Percentiles rank a stretch among this genome's conserved stretches.
phyloP scores from a whole-genome alignment of 2,113 vertebrate species.

The Porphyrio hochstetteri region DNA sequence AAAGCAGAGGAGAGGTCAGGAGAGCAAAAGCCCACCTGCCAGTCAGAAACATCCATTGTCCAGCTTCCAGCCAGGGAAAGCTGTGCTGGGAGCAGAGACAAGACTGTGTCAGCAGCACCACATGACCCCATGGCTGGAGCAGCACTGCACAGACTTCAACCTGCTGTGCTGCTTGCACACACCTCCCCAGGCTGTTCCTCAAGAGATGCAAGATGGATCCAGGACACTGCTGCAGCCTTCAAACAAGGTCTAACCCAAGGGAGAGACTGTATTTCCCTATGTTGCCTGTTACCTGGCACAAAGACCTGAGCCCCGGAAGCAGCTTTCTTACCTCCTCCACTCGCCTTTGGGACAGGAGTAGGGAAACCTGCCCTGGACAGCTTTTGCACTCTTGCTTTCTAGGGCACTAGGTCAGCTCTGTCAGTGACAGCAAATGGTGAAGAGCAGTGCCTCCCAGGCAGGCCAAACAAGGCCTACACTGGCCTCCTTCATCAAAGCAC shows the following conservation, averaged over 20 bases:
- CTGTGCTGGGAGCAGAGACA: neutral
- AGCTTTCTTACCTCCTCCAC: neutral
- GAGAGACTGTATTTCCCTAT: neutral
- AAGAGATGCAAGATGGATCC: neutral
- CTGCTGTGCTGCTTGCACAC: neutral
- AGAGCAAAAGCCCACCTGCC: neutral
- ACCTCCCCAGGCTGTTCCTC: neutral
- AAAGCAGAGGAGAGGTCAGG: neutral
- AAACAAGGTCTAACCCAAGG: neutral
- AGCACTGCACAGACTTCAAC: neutral
- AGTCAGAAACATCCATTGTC: neutral
- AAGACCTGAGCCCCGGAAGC: neutral
- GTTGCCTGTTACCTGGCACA: neutral
- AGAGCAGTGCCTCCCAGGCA: neutral
- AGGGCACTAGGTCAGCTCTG: neutral
- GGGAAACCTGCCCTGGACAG: fast-evolving
- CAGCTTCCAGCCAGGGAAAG: neutral
- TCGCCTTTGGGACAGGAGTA: neutral
- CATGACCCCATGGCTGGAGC: neutral
- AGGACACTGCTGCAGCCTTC: neutral
- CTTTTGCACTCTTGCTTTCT: neutral
- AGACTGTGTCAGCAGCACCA: neutral
- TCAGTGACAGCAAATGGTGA: neutral
- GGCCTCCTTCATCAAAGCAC: neutral
- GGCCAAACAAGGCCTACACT: neutral